Evolutionary conservation across 2,797 vertebrate genomes (phyloP).

Genomic region (Chloroceryle amazona): DNA sequence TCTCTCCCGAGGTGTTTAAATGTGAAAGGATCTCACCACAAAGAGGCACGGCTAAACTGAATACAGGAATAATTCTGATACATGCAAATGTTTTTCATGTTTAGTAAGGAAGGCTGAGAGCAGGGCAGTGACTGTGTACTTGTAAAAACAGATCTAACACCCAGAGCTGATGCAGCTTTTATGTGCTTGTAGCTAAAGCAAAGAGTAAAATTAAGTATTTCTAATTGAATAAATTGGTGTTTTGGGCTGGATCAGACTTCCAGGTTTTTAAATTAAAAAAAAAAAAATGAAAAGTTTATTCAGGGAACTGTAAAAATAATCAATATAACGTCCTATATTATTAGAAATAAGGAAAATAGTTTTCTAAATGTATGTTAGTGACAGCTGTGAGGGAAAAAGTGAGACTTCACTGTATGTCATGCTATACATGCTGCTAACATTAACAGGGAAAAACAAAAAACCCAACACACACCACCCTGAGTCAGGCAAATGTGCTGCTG

Average conservation of each 20-base stretch:
- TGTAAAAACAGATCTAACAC: neutral
- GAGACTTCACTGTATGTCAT: neutral
- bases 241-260: neutral
- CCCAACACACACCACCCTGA: fast-evolving
- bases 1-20: neutral
- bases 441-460: neutral
- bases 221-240: neutral
- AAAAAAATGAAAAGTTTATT: neutral
- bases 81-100: neutral
- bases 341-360: neutral
- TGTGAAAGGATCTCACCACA: neutral
- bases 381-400: fast-evolving
- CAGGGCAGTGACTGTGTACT: neutral
- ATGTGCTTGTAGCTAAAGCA: neutral
- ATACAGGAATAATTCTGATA: neutral
- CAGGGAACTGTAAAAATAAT: neutral
- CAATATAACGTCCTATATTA: neutral
- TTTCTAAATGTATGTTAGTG: neutral
- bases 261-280: neutral
- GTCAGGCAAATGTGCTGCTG: fast-evolving
- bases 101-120: neutral
- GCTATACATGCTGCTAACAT: neutral
- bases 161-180: neutral
- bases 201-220: neutral
- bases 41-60: neutral